Evolutionary conservation across 2,113 vertebrate species (phyloP).

Genomic region (Phalacrocorax carbo): DNA sequence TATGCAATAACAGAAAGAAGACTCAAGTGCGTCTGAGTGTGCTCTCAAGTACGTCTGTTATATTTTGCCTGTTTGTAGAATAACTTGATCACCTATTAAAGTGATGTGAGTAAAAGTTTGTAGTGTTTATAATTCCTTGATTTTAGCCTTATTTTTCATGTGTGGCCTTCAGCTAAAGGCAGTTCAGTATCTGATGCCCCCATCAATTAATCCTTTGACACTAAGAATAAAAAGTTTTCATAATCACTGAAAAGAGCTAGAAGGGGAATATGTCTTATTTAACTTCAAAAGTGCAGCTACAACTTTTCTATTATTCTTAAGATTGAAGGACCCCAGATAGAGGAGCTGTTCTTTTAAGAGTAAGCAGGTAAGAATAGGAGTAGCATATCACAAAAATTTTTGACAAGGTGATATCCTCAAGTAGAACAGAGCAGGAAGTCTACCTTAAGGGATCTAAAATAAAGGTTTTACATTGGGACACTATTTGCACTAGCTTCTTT

Average conservation of each 20-base stretch:
- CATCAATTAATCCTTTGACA: background rate
- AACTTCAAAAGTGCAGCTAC: background rate
- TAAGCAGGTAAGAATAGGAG: background rate
- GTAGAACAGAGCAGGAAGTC: background rate
- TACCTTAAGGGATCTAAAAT: background rate
- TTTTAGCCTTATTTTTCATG: background rate
- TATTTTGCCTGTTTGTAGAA: background rate
- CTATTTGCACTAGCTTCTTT: background rate
- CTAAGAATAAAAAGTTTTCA: background rate
- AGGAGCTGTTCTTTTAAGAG: background rate
- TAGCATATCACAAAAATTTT: background rate
- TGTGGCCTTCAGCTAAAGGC: background rate
- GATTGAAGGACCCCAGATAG: background rate
- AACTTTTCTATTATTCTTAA: background rate
- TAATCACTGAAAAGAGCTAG: background rate
- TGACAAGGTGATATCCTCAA: background rate
- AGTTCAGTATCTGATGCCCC: background rate
- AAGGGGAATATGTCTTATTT: background rate
- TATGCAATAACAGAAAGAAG: background rate
- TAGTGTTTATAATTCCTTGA: background rate
- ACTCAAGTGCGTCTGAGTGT: background rate
- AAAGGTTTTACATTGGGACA: background rate
- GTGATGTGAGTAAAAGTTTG: background rate
- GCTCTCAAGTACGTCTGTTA: background rate
- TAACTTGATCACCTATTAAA: background rate